A percentile compares a stretch with the other conserved stretches of the same genome.
Evolutionary conservation across 2,797 vertebrate genomes (phyloP).

Genomic region (Neosilurus mollespiculum): DNA sequence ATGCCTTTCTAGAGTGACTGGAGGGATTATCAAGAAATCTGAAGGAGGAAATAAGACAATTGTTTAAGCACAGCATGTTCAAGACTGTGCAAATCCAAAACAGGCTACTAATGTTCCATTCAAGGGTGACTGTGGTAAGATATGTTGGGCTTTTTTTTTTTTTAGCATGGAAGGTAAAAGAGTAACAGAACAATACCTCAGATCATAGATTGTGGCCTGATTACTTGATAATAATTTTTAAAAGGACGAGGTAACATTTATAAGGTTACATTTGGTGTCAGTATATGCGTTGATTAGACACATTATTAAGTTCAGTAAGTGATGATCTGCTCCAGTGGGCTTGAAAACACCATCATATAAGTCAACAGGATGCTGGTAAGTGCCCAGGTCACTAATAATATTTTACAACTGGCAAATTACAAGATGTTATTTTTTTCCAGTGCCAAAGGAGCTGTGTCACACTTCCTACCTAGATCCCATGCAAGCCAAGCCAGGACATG

Average conservation of each 20-base stretch:
- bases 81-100: conserved; percentile 7
- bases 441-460: background rate
- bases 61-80: conserved; percentile 30
- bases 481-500: background rate
- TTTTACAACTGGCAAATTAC: conserved; percentile 6
- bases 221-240: background rate
- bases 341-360: background rate
- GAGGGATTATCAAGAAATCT: conserved; percentile 45
- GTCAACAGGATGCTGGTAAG: background rate
- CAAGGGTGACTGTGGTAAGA: background rate
- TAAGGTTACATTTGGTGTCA: background rate
- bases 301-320: background rate
- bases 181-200: background rate
- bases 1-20: conserved; percentile 11
- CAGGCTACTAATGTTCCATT: background rate
- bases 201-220: too few relatives aligned
- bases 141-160: background rate
- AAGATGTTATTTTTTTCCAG: background rate
- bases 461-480: background rate
- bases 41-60: conserved; percentile 43
- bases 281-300: background rate
- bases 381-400: background rate
- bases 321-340: background rate
- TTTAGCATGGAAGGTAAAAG: background rate
- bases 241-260: background rate